phyloP scores from a whole-genome alignment of 2,888 invertebrate species.

The Norana najaformis region DNA sequence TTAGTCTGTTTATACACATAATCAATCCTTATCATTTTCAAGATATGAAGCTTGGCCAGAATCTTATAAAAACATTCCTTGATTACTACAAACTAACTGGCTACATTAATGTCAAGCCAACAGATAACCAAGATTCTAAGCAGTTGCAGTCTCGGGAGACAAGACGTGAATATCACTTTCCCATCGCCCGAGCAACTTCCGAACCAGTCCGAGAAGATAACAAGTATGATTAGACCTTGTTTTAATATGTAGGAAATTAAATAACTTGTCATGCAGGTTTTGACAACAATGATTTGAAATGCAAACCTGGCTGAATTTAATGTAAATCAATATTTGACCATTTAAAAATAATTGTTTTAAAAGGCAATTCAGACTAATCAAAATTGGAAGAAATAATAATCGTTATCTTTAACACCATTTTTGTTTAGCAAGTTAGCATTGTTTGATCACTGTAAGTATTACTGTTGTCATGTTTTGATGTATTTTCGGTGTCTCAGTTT shows the following conservation, averaged over 20 bases:
- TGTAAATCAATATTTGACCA: background rate
- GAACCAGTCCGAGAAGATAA: conserved; percentile 21
- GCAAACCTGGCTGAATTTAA: background rate
- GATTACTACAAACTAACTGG: conserved; percentile 75
- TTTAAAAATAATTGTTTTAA: background rate
- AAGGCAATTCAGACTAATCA: background rate
- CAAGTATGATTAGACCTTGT: background rate
- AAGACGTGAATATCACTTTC: conserved; percentile 18
- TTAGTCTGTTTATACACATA: too few species aligned
- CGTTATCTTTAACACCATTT: background rate
- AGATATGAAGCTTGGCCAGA: conserved; percentile 80
- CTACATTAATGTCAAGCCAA: background rate
- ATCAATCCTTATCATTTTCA: background rate
- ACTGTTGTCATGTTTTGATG: background rate
- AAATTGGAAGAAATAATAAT: background rate
- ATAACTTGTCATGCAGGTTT: background rate
- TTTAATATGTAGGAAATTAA: background rate
- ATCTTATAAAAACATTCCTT: conserved; percentile 75
- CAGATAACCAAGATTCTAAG: background rate
- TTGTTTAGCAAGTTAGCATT: background rate
- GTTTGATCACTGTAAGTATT: background rate
- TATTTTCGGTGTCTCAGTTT: background rate
- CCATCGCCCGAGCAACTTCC: conserved; percentile 1
- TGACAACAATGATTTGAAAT: background rate
- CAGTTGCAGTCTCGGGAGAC: conserved; percentile 8